phyloP scores from a whole-genome alignment of 2,113 vertebrate genomes.

The Maccullochella peelii region DNA sequence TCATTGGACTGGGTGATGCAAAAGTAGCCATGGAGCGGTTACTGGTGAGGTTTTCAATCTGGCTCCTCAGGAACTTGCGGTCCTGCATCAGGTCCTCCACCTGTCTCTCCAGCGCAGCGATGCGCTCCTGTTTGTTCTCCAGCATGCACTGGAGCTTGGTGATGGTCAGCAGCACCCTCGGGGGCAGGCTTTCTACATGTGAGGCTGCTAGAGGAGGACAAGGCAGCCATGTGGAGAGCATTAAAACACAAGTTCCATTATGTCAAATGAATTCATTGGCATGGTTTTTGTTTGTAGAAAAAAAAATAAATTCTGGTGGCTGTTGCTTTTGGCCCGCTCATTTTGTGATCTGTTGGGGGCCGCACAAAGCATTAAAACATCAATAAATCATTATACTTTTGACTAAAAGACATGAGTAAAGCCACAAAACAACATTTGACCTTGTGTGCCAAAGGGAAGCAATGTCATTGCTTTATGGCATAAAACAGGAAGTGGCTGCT shows the following conservation, averaged over 20 bases:
- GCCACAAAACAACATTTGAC: neutral
- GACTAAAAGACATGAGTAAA: neutral
- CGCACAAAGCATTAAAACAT: neutral
- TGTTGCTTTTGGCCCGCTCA: neutral
- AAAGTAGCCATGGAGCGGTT: conserved; percentile 64
- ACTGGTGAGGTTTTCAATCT: conserved; percentile 84
- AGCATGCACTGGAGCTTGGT: conserved; percentile 84
- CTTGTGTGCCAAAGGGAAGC: neutral
- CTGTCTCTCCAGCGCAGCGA: conserved; percentile 78
- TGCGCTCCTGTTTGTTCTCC: conserved; percentile 83
- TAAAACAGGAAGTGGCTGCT: neutral
- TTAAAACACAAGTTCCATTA: neutral
- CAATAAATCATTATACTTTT: neutral
- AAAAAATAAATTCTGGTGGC: neutral
- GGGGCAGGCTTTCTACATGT: conserved; percentile 70
- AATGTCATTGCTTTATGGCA: neutral
- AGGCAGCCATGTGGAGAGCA: too few species aligned
- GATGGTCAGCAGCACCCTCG: conserved; percentile 81
- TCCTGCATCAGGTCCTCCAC: conserved; percentile 85
- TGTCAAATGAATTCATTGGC: neutral
- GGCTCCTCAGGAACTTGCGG: conserved; percentile 82
- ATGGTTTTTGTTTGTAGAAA: neutral
- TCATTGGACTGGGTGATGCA: conserved; percentile 40
- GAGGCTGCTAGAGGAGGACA: conserved; percentile 52
- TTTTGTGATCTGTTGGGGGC: neutral